These are phyloP conservation scores for Chauna torquata DNA, from an alignment of 2,113 vertebrate species.

Conservation along the genomic window DNA sequence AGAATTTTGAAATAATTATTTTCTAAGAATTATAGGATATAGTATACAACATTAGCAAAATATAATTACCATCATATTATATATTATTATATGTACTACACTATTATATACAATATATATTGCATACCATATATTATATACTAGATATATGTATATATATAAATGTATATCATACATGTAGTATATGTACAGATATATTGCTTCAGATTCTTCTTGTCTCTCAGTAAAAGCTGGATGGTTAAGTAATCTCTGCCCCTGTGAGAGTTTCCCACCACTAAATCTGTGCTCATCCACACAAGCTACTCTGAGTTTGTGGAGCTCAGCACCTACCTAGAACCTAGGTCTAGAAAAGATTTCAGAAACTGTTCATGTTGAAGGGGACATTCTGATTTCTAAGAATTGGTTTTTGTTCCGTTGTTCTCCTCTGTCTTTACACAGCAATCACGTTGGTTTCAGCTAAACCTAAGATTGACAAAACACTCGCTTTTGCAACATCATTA, in stretches of 20 bases:
- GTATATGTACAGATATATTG: no score
- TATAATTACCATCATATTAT: background rate
- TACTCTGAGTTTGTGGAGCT: background rate
- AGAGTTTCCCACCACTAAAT: background rate
- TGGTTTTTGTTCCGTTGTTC: background rate
- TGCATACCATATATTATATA: background rate
- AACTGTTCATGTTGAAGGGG: background rate
- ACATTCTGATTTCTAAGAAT: background rate
- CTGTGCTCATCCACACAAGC: background rate
- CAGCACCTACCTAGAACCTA: background rate
- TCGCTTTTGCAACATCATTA: background rate
- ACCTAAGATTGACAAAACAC: background rate
- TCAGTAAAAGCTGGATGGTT: background rate
- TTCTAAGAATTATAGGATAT: background rate
- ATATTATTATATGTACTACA: background rate
- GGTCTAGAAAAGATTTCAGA: background rate
- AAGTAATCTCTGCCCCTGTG: background rate
- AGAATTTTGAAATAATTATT: background rate
- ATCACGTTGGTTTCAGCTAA: background rate
- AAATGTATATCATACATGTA: background rate
- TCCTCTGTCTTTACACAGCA: background rate
- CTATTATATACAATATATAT: background rate
- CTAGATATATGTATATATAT: background rate
- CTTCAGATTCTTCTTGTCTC: background rate
- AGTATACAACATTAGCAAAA: background rate